Evolutionary conservation across 2,797 vertebrate genomes (phyloP), one percentile per base, ranked within the genome.

Genomic region (Thaleichthys pacificus): DNA sequence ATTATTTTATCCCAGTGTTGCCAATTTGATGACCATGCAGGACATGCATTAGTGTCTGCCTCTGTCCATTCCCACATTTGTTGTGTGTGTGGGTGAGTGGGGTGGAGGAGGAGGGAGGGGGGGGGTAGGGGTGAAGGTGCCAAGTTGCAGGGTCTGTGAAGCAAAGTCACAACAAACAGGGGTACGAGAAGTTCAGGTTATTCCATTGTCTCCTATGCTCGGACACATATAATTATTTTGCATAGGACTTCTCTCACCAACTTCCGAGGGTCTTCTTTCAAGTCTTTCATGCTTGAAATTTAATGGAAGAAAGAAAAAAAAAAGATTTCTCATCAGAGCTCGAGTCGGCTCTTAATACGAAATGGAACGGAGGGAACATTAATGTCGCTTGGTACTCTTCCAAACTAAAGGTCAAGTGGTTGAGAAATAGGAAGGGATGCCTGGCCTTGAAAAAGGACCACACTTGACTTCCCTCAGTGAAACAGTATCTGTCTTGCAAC

Each of bases 331-430:
- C 61, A 63, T 69, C 72, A 63, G 71, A 80, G 74, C 74, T 75
- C 70, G 66, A 81, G 77, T 79, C 69, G 65, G 75, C 74, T 71
- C 71, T 73, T 75, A 66, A 66, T 71, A 73, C 63, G 69, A 76
- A 66, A 74, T 57, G 26, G 47, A 70, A 68, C 65, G 57, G 75
- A 73, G 70, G 47, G 74, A 57, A 79, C 57, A 26, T 56, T 75
- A 83, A 77, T 71, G 66, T 66, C 61, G 38, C 32, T 32, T 56
- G 61, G 69, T 79, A 64, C 77, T 77, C 77, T 80, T 60, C 69
- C 70, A 64, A 21, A 63, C 2, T 4, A 80, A 86, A 86, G 74
- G 80, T 84, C 74, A 84, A 82, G 73, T 70, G 75, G 61, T 70
- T 71, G 69, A 83, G 74, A 69, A 72, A 81, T 77, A 81, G 72